These are phyloP conservation scores for Pipra filicauda DNA, from an alignment of 2,113 vertebrate species.

Conservation along the genomic window DNA sequence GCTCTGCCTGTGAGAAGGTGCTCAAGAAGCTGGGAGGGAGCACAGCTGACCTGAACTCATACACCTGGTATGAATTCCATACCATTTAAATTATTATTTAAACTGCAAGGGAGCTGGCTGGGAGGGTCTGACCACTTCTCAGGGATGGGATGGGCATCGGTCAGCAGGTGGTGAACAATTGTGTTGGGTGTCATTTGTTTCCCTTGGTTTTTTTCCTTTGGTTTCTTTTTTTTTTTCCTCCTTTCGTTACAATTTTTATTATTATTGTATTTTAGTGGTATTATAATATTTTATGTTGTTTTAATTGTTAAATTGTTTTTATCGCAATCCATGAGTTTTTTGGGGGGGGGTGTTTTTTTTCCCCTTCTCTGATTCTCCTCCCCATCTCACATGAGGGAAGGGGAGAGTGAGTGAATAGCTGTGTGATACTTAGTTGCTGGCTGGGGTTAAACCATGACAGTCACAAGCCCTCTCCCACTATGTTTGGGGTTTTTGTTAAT, in stretches of 20 bases:
- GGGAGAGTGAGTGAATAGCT: background rate
- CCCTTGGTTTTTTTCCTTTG: background rate
- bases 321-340: background rate
- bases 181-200: background rate
- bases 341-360: background rate
- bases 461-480: background rate
- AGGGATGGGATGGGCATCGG: background rate
- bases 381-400: background rate
- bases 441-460: background rate
- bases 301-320: background rate
- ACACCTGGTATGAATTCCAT: background rate
- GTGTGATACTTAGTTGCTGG: background rate
- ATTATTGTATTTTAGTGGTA: background rate
- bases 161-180: background rate
- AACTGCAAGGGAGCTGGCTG: background rate
- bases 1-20: background rate
- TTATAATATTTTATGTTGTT: background rate
- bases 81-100: background rate
- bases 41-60: background rate
- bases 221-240: background rate
- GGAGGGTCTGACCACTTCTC: background rate
- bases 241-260: background rate
- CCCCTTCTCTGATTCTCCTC: background rate
- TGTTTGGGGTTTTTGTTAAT: background rate
- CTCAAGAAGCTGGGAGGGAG: background rate